A percentile compares a stretch with the other conserved stretches of the same genome.
phyloP scores from a whole-genome alignment of 1,140 invertebrate genomes.

The Temnothorax longispinosus region DNA sequence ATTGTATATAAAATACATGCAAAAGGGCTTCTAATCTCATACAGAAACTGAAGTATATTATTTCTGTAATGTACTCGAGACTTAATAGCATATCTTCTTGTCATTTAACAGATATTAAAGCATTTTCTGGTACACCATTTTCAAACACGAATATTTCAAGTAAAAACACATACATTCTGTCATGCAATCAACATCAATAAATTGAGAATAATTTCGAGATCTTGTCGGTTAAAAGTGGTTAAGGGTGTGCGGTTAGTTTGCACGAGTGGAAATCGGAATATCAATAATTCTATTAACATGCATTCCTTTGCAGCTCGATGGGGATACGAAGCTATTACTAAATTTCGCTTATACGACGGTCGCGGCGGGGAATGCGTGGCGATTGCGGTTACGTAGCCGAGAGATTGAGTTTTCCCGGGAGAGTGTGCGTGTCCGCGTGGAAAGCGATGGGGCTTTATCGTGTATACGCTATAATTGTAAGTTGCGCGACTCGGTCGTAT shows the following conservation, averaged over 20 bases:
- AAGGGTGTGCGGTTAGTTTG: background rate
- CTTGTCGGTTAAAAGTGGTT: background rate
- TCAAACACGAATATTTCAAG: background rate
- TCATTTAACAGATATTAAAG: background rate
- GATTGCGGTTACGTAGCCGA: conserved; percentile 29
- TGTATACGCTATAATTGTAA: conserved; percentile 61
- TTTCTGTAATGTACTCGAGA: background rate
- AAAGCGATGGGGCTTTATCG: conserved; percentile 23
- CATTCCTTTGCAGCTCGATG: background rate
- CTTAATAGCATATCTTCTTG: background rate
- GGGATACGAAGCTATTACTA: conserved; percentile 5
- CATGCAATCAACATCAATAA: background rate
- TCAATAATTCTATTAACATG: conserved; percentile 32
- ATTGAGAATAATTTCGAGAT: background rate
- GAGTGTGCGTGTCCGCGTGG: conserved; percentile 8
- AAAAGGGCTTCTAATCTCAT: background rate
- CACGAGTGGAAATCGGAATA: background rate
- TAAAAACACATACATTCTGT: no score
- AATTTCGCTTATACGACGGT: conserved; percentile 46
- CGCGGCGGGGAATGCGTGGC: conserved; percentile 12
- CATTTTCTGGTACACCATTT: background rate
- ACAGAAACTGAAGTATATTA: background rate
- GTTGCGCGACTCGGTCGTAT: conserved; percentile 57
- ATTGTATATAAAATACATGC: background rate
- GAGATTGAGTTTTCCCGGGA: conserved; percentile 47